Base-by-base conservation (phyloP, 2,113 vertebrate genomes). In the mouse (Mus musculus) region DNA sequence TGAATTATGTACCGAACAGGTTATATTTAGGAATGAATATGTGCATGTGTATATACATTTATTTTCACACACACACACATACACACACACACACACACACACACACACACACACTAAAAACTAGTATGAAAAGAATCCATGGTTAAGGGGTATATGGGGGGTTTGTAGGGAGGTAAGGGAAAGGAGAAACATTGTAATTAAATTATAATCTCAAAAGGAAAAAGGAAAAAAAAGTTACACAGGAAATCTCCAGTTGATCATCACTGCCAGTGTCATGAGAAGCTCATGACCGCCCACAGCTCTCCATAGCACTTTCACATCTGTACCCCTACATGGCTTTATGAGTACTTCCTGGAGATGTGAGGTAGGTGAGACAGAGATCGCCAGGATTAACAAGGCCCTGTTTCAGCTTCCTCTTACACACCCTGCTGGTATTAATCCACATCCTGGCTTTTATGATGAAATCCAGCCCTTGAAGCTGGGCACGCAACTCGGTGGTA, bases 321-420 rank as follows among this genome's bases (percentile, higher is more conserved):
- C 76, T 67, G 39, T 30, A 33, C 54, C 39, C 39, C 72, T 72
- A 46, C 8, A 1, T 20, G 42, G 24, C 96, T 80, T 86, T 65
- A 56, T 93, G 30, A 80, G 56, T 24, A 75, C 52, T 24, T 24
- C 63, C 56, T 22, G 54, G 82, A 86, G 52, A 75, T 39, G 42
- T 91, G 65, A 89, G 72, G 59, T 54, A n/a, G 36, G 12, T 72
- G 39, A 88, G 39, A 84, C 17, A 56, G 26, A 87, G 75, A 63
- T 28, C 13, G 28, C 9, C 59, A 12, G 26, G 3, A 63, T 89
- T 52, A 20, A 81, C 67, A 54, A 81, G 88, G 75, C 39, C 63
- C 63, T 52, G 12, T 94, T 94, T 96, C 56, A 30, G 46, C 72
- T 80, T 92, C 52, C 28, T 76, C 54, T 72, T 61, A 75, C 61